Evolutionary conservation across 1,140 invertebrate species (phyloP).

Genomic region (Drosophila eugracilis): DNA sequence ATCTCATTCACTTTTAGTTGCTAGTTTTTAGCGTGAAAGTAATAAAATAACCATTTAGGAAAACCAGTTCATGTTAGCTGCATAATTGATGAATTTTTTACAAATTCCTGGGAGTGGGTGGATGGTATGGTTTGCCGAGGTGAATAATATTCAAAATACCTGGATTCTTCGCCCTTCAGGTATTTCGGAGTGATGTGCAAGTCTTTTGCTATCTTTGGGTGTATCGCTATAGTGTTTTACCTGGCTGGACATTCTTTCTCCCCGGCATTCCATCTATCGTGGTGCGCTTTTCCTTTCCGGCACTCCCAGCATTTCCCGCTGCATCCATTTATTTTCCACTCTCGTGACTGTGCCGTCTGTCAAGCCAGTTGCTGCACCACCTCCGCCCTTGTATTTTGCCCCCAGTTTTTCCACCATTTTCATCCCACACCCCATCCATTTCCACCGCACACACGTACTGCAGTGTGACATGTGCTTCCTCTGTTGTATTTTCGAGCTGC

Average conservation of each 20-base stretch:
- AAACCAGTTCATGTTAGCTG: neutral
- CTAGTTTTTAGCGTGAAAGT: neutral
- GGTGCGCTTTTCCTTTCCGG: slow-evolving; percentile 32
- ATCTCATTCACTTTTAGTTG: neutral
- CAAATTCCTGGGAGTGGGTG: neutral
- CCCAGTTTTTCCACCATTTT: slow-evolving; percentile 24
- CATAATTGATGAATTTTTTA: neutral
- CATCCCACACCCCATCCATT: slow-evolving; percentile 9
- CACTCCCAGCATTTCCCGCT: slow-evolving; percentile 22
- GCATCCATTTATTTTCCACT: slow-evolving; percentile 53
- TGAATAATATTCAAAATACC: slow-evolving; percentile 4
- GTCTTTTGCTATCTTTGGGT: slow-evolving; percentile 5
- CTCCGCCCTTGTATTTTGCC: neutral
- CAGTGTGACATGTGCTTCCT: slow-evolving; percentile 78
- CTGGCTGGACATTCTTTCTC: slow-evolving; percentile 24
- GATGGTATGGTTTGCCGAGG: neutral
- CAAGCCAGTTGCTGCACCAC: slow-evolving; percentile 69
- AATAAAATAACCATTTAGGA: neutral
- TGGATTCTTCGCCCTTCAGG: neutral
- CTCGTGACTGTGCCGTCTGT: slow-evolving; percentile 60
- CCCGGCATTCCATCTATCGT: slow-evolving; percentile 33
- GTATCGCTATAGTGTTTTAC: slow-evolving; percentile 21
- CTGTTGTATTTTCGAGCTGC: slow-evolving; percentile 66
- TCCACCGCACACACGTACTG: slow-evolving; percentile 59
- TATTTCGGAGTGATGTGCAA: slow-evolving; percentile 3